These are phyloP conservation scores for Hirtodrosophila duncani DNA, from an alignment of 2,888 invertebrate genomes.

Conservation along the genomic window DNA sequence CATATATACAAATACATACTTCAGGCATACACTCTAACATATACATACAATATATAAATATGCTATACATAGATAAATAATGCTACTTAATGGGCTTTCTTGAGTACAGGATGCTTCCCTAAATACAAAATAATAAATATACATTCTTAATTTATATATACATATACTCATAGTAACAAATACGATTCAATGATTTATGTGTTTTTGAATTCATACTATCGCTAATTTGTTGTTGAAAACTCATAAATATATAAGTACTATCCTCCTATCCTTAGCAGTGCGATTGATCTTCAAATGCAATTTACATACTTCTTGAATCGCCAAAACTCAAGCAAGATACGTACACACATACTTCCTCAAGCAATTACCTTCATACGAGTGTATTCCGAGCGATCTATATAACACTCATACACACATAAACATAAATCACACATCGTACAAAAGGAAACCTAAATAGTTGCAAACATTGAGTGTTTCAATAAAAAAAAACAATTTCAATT, in stretches of 20 bases:
- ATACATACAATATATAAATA: background rate
- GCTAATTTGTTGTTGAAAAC: too few relatives aligned
- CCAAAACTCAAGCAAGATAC: too few relatives aligned
- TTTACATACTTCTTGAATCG: too few relatives aligned
- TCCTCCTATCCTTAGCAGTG: too few relatives aligned
- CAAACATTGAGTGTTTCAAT: conserved; percentile 46
- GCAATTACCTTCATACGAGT: too few relatives aligned
- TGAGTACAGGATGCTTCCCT: conserved; percentile 61
- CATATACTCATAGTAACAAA: conserved; percentile 6
- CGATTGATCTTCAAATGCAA: too few relatives aligned
- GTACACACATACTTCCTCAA: conserved; percentile 13
- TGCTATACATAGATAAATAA: conserved; percentile 10
- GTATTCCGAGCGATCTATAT: too few relatives aligned
- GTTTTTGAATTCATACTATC: too few relatives aligned
- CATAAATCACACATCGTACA: conserved; percentile 6
- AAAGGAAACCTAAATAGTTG: conserved; percentile 36
- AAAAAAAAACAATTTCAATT: conserved; percentile 41
- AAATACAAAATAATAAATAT: conserved; percentile 10
- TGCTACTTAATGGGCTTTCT: background rate
- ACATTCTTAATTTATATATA: conserved; percentile 1
- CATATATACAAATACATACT: conserved; percentile 7
- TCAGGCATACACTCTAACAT: background rate
- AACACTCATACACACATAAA: conserved; percentile 19
- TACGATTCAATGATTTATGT: too few relatives aligned
- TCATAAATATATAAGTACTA: too few relatives aligned